phyloP scores from a whole-genome alignment of 1,140 invertebrate species.

The Brachionus angularis region DNA sequence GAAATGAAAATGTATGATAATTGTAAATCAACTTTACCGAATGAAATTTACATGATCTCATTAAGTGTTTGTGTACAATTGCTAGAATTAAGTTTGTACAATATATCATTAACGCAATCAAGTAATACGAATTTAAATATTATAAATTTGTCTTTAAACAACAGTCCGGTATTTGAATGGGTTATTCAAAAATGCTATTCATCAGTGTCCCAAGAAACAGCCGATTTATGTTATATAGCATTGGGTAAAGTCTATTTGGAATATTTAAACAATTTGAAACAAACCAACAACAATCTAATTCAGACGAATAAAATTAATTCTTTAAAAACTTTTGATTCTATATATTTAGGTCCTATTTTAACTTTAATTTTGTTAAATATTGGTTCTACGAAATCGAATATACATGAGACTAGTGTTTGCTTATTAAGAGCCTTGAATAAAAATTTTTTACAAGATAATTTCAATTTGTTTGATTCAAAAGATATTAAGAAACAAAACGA shows the following conservation, averaged over 20 bases:
- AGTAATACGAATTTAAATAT: background rate
- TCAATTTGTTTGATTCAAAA: no score
- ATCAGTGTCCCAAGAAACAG: slow-evolving; percentile 78
- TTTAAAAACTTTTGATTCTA: slow-evolving; percentile 27
- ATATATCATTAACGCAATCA: slow-evolving; percentile 66
- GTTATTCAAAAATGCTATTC: slow-evolving; percentile 88
- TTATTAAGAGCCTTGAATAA: slow-evolving; percentile 88
- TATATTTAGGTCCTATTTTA: slow-evolving; percentile 86
- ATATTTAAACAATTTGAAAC: slow-evolving; percentile 62
- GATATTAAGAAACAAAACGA: no score
- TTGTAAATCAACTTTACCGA: slow-evolving; percentile 14
- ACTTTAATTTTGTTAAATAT: slow-evolving; percentile 93
- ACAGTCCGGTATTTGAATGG: slow-evolving; percentile 68
- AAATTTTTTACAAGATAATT: slow-evolving; percentile 75
- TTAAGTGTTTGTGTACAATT: slow-evolving; percentile 87
- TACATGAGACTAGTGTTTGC: slow-evolving; percentile 86
- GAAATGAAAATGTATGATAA: slow-evolving; percentile 60
- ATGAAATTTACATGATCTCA: slow-evolving; percentile 78
- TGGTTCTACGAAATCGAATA: slow-evolving; percentile 80
- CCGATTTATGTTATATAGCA: slow-evolving; percentile 89
- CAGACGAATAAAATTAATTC: background rate
- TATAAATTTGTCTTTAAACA: background rate
- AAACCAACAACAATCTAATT: background rate
- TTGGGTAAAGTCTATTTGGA: slow-evolving; percentile 88
- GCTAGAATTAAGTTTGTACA: slow-evolving; percentile 91